Evolutionary conservation across 2,888 invertebrate genomes (phyloP).

Genomic region (Reticulitermes lucifugus): DNA sequence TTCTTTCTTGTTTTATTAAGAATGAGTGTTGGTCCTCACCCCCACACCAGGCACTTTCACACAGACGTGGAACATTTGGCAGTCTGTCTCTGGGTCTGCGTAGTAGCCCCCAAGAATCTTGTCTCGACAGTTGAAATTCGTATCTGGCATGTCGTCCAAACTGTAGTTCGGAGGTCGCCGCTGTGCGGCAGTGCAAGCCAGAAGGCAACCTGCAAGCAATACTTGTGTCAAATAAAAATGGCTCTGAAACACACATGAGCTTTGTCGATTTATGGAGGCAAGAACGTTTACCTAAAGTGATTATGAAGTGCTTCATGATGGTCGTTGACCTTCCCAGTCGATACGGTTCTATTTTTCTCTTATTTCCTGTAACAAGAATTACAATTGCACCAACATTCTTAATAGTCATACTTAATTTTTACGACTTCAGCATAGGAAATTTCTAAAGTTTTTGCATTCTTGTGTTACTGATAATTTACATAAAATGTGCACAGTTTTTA

Average conservation of each 20-base stretch:
- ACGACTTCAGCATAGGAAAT: too few species aligned
- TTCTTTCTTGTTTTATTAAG: neutral
- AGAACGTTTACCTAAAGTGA: constrained; percentile 22
- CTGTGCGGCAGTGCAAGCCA: constrained; percentile 58
- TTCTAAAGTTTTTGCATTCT: too few species aligned
- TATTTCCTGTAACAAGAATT: neutral
- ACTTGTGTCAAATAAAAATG: neutral
- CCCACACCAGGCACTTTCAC: constrained; percentile 80
- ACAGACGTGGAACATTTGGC: constrained; percentile 92
- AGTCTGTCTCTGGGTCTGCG: constrained; percentile 87
- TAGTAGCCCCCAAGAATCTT: constrained; percentile 91
- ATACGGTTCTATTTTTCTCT: neutral
- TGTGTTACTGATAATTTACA: too few species aligned
- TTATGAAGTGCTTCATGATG: constrained; percentile 26
- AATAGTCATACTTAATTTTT: too few species aligned
- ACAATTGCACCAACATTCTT: too few species aligned
- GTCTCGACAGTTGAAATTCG: constrained; percentile 82
- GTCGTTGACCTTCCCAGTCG: constrained; percentile 2
- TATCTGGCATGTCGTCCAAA: constrained; percentile 66
- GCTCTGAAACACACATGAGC: neutral
- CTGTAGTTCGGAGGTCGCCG: constrained; percentile 65
- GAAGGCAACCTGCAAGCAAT: constrained; percentile 10
- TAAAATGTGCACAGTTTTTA: too few species aligned
- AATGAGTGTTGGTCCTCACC: constrained; percentile 53
- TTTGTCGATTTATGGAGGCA: neutral